Evolutionary conservation across 1,140 invertebrate genomes (phyloP), one percentile per base, ranked within the genome.

Genomic region (Achroia grisella): DNA sequence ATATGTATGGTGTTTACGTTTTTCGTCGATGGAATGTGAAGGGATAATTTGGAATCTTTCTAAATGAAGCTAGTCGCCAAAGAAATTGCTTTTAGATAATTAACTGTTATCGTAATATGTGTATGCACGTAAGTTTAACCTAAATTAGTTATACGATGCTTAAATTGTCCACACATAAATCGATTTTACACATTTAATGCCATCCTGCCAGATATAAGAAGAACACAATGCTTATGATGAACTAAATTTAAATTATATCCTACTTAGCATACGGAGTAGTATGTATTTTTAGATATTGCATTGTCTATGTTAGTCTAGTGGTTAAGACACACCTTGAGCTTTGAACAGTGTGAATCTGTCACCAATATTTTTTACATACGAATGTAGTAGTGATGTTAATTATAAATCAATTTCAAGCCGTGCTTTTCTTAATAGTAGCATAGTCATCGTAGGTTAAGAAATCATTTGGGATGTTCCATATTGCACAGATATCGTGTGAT

Each of bases 231-330:
- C 81, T 85, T 85, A 84, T 84, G 80, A 85, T 72, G 65, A 78
- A 72, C 53, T 73, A 71, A 78, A 76, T 67, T 72, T 71, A 71
- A 76, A 69, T 69, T 71, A 74, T 75, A 85, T 81, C 77, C 77
- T 82, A 82, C 68, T 71, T 80, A 85, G 77, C 41, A 63, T 85
- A 82, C 56, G 67, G 49, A 64, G 72, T 85, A 81, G 76, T 74
- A 57, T 77, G 81, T 85, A 85, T 85, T 85, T 85, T 85, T 85
- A 85, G 81, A 82, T 68, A 78, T 82, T 48, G 77, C 81, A 77
- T 85, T 81, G 75, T 82, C 69, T 83, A 81, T 72, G 70, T 85
- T 85, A 83, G 77, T 64, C 55, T 82, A 85, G 78, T 78, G 54
- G 41, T 60, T 80, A 82, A 80, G 74, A 45, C 52, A 82, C 71